phyloP scores from a whole-genome alignment of 1,140 invertebrate species.

The Drosophila elegans region DNA sequence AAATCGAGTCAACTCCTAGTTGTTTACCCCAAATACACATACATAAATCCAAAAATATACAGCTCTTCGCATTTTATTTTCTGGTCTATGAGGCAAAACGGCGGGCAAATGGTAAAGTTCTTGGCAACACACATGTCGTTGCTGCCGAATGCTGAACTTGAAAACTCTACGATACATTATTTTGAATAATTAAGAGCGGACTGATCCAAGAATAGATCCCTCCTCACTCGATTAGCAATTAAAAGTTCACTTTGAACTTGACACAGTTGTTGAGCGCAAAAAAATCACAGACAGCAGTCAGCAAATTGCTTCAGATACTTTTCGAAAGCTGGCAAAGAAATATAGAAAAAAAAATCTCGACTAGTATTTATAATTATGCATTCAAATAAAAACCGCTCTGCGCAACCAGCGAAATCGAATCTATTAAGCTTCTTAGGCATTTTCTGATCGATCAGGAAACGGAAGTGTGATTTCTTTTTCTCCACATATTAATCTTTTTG shows the following conservation, averaged over 20 bases:
- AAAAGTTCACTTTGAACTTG: constrained; percentile 68
- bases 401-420: constrained; percentile 7
- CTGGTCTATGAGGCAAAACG: constrained; percentile 57
- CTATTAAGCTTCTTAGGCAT: constrained; percentile 50
- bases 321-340: constrained; percentile 26
- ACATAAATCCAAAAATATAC: constrained; percentile 5
- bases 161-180: constrained; percentile 48
- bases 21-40: neutral
- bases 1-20: constrained; percentile 15
- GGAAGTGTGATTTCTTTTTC: constrained; percentile 64
- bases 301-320: constrained; percentile 20
- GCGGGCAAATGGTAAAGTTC: constrained; percentile 58
- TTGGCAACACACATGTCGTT: constrained; percentile 30
- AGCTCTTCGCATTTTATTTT: constrained; percentile 20
- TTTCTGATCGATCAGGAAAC: constrained; percentile 72
- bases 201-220: constrained; percentile 62
- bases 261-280: constrained; percentile 58
- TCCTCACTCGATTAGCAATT: constrained; percentile 55
- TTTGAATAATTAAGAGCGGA: constrained; percentile 46
- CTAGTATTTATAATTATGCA: constrained; percentile 61
- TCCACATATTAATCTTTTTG: constrained; percentile 61
- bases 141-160: constrained; percentile 60
- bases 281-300: constrained; percentile 20
- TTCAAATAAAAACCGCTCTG: constrained; percentile 49
- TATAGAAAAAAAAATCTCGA: constrained; percentile 19